phyloP scores from a whole-genome alignment of 1,140 invertebrate genomes.

The Halesus radiatus region DNA sequence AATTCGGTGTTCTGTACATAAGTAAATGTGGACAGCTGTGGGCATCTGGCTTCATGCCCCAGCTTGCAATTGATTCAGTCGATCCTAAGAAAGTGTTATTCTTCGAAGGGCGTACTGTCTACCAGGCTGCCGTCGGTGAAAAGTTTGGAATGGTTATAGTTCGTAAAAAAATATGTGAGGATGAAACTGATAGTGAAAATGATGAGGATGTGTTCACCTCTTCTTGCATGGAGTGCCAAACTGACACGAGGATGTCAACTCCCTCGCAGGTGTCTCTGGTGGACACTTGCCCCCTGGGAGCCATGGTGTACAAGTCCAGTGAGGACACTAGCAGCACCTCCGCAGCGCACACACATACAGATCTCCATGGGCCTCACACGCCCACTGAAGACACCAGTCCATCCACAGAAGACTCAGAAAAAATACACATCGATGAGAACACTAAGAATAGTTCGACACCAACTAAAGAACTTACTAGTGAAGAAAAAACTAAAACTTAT shows the following conservation, averaged over 20 bases:
- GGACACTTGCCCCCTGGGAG: slow-evolving; percentile 68
- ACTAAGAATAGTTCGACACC: slow-evolving; percentile 43
- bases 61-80: slow-evolving; percentile 75
- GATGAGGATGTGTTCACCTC: slow-evolving; percentile 77
- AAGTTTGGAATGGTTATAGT: slow-evolving; percentile 80
- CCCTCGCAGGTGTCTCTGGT: slow-evolving; percentile 69
- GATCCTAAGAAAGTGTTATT: slow-evolving; percentile 77
- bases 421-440: slow-evolving; percentile 57
- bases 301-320: slow-evolving; percentile 69
- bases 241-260: slow-evolving; percentile 68
- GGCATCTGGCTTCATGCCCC: slow-evolving; percentile 80
- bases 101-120: slow-evolving; percentile 77
- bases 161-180: slow-evolving; percentile 71
- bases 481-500: slow-evolving; percentile 44
- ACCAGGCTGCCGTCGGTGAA: slow-evolving; percentile 75
- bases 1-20: slow-evolving; percentile 75
- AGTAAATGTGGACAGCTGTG: slow-evolving; percentile 80
- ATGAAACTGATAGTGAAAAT: slow-evolving; percentile 75
- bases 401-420: slow-evolving; percentile 69
- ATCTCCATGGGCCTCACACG: slow-evolving; percentile 68
- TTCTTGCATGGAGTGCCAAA: slow-evolving; percentile 76
- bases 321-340: slow-evolving; percentile 70
- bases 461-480: background rate
- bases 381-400: slow-evolving; percentile 72
- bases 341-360: slow-evolving; percentile 66